Percentiles rank a stretch among this genome's conserved stretches.
phyloP scores from a whole-genome alignment of 2,113 vertebrate genomes.

The Eira barbara region DNA sequence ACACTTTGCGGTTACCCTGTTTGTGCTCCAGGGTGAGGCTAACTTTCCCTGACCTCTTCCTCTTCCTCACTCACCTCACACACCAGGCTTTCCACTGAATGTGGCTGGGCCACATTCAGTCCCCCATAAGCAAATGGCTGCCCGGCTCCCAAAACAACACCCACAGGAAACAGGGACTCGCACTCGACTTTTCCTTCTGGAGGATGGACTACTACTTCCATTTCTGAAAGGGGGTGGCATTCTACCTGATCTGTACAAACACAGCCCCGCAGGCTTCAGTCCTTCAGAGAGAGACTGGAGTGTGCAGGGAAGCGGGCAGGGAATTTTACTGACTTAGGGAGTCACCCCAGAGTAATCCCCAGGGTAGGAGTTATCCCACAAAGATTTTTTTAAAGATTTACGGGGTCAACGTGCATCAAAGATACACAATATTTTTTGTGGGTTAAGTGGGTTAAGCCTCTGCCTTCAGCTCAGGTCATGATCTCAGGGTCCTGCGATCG shows the following conservation, averaged over 20 bases:
- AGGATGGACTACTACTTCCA: neutral
- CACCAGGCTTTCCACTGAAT: neutral
- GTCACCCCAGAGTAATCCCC: neutral
- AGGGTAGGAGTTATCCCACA: no score
- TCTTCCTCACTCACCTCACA: neutral
- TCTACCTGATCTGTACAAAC: neutral
- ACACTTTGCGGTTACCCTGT: neutral
- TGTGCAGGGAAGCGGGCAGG: neutral
- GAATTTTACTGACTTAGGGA: neutral
- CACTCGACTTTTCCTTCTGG: neutral
- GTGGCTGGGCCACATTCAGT: neutral
- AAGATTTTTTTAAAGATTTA: neutral
- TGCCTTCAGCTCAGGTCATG: no score
- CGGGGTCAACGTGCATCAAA: neutral
- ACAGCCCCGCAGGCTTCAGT: neutral
- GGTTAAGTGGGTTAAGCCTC: no score
- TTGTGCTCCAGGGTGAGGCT: neutral
- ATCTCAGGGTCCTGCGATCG: no score
- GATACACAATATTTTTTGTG: neutral
- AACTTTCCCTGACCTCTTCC: neutral
- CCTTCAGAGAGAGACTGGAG: neutral
- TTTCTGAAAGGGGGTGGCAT: neutral
- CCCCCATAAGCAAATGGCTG: neutral
- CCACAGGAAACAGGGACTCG: neutral
- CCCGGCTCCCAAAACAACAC: neutral